Conservation (phyloP, 2,888 invertebrate genomes). For the Chrysomela aeneicollis region DNA sequence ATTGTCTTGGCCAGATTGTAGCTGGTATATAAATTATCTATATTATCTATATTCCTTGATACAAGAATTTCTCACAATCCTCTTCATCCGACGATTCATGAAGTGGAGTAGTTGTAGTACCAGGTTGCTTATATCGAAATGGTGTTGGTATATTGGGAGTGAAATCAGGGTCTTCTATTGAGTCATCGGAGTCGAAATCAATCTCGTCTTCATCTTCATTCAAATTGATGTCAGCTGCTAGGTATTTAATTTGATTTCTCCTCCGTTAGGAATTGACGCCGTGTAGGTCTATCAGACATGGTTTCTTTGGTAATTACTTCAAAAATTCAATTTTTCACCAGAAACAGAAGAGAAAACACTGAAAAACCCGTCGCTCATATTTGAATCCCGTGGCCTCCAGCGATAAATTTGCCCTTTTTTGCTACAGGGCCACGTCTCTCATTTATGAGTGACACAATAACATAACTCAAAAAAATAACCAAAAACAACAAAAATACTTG, state of each 20-base stretch:
- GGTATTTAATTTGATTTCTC: background rate
- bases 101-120: too few species aligned
- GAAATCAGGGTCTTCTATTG: background rate
- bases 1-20: slow-evolving; percentile 36
- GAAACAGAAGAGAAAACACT: background rate
- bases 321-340: too few species aligned
- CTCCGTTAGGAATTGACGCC: background rate
- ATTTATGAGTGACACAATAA: background rate
- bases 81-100: too few species aligned
- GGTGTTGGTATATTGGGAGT: too few species aligned
- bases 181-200: background rate
- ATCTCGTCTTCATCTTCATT: background rate
- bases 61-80: background rate
- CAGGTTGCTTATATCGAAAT: too few species aligned
- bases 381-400: background rate
- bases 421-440: background rate
- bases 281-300: background rate
- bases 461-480: background rate
- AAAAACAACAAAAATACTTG: background rate
- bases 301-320: background rate
- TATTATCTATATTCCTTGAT: background rate
- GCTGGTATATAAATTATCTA: slow-evolving; percentile 42
- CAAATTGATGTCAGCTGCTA: background rate
- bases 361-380: background rate
- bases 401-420: background rate